Percentiles rank a stretch among this genome's conserved stretches.
These are phyloP conservation scores for Silurus asotus DNA, from an alignment of 2,113 vertebrate species.

Conservation along the genomic window DNA sequence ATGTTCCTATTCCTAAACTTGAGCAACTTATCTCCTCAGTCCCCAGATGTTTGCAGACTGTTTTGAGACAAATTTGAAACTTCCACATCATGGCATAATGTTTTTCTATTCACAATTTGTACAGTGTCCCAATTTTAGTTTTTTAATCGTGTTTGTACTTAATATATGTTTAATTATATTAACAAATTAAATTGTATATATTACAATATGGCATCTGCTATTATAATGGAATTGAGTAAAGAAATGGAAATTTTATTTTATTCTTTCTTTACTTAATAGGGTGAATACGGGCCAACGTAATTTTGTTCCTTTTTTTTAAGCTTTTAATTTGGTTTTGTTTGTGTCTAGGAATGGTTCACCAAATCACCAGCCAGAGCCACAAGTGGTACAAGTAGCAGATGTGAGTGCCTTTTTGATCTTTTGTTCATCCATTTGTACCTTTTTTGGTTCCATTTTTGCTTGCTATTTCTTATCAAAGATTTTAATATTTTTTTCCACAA, in stretches of 20 bases:
- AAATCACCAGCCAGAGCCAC: slow-evolving; percentile 76
- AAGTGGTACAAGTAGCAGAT: slow-evolving; percentile 67
- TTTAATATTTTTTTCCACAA: background rate
- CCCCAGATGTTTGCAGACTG: too few relatives aligned
- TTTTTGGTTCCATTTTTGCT: background rate
- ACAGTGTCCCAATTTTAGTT: too few relatives aligned
- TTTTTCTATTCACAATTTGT: too few relatives aligned
- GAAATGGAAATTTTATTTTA: background rate
- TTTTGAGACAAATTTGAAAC: too few relatives aligned
- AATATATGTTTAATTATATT: too few relatives aligned
- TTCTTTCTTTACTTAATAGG: background rate
- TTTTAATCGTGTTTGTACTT: too few relatives aligned
- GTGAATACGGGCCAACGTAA: background rate
- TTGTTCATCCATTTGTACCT: background rate
- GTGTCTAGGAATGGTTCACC: slow-evolving; percentile 88
- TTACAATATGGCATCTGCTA: too few relatives aligned
- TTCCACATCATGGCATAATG: too few relatives aligned
- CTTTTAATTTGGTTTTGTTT: background rate
- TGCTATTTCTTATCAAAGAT: background rate
- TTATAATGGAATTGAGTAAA: background rate
- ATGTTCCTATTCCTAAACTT: too few relatives aligned
- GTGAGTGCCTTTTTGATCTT: slow-evolving; percentile 61
- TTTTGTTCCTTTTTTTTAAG: background rate
- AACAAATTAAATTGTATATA: too few relatives aligned
- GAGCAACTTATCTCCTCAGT: too few relatives aligned